Evolutionary conservation across 1,140 invertebrate species (phyloP), one percentile per base, ranked within the genome.

Genomic region (Trachymyrmex cornetzi): DNA sequence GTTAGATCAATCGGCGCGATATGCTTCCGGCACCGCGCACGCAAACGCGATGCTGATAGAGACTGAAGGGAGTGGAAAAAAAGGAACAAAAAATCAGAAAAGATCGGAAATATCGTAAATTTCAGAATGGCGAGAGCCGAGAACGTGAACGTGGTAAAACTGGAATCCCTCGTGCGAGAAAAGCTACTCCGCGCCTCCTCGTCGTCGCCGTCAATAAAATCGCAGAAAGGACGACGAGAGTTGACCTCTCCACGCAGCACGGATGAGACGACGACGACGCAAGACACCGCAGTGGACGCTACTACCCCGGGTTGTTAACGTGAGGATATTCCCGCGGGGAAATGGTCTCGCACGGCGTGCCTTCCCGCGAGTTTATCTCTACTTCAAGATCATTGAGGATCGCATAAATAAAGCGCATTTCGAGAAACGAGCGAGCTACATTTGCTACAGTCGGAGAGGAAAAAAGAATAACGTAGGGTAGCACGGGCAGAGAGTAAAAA

Each of bases 1-100:
- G 89, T 90, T 90, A 89, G 59, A 79, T 59, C 66, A 27, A 88
- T 88, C 69, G 66, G 48, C 66, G 24, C 72, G 72, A 87, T 87
- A 74, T 48, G 59, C 67, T 77, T 71, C 67, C 30, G 59, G 34
- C 64, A 67, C 67, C 7, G 27, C 55, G 44, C 24, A 74, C 61
- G 34, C 84, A 27, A 38, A 16, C 57, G 74, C 38, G 50, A 2
- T 19, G 24, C 50, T 75, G 55, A 30, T 67, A 50, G 24, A 50
- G 24, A 27, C 11, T 0, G 3, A n/a, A 30, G 22, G 7, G 0
- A 12, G 38, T n/a, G 34, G n/a, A n/a, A 59, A 59, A 38, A 55
- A 11, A 44, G 9, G 9, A 6, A 57, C 2, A 5, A 55, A 48
- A 71, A 14, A 14, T 7, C 38, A 24, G 34, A 7, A 44, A 7